Evolutionary conservation across 2,797 vertebrate genomes (phyloP).

Genomic region (Tarsius wallacei): DNA sequence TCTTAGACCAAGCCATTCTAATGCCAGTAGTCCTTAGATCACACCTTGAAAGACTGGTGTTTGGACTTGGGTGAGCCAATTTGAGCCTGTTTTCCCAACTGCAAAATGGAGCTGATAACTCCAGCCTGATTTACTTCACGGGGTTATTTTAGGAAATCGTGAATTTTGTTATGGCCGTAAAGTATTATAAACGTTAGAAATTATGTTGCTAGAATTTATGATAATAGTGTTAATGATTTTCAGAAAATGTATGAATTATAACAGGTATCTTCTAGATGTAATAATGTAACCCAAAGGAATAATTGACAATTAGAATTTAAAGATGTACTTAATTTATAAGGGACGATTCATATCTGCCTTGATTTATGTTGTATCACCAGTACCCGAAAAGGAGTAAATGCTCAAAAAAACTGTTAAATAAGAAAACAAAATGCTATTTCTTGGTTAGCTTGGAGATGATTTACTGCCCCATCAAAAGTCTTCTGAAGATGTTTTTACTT

Average conservation of each 20-base stretch:
- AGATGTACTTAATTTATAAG: not conserved
- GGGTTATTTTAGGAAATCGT: not conserved
- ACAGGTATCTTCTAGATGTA: not conserved
- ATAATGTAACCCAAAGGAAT: not conserved
- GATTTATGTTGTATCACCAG: conserved; percentile 9
- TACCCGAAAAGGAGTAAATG: not conserved
- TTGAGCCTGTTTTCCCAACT: not conserved
- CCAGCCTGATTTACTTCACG: not conserved
- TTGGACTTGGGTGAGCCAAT: not conserved
- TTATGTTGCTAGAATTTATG: not conserved
- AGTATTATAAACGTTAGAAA: not conserved
- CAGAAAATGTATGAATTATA: not conserved
- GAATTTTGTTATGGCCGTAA: not conserved
- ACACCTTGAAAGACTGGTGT: not conserved
- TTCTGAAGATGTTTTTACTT: not conserved
- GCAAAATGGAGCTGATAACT: not conserved
- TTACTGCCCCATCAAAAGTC: not conserved
- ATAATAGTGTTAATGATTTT: not conserved
- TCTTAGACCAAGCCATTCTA: not conserved
- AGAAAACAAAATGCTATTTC: not conserved
- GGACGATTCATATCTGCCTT: not conserved
- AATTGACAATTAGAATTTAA: conserved; percentile 2
- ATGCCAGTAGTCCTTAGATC: not conserved
- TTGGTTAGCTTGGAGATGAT: not conserved
- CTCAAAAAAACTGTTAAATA: not conserved